Evolutionary conservation across 2,113 vertebrate species (phyloP).

Genomic region (Opisthocomus hoazin): DNA sequence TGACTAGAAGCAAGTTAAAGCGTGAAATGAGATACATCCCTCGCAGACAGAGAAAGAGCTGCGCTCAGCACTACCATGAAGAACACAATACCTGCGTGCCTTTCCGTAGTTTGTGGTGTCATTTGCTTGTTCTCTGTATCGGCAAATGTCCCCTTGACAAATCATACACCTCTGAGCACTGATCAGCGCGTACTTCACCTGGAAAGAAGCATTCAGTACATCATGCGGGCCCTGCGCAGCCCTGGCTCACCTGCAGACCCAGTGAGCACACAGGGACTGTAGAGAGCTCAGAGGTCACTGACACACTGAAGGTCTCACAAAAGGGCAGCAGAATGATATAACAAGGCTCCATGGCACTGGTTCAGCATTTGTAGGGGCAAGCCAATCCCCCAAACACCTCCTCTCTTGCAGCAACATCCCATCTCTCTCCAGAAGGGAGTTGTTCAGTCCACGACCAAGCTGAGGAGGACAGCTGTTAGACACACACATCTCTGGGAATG

Average conservation of each 20-base stretch:
- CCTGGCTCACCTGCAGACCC: background rate
- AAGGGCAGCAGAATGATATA: background rate
- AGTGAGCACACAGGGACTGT: background rate
- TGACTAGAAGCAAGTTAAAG: background rate
- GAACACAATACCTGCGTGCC: constrained; percentile 86
- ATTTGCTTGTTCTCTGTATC: constrained; percentile 94
- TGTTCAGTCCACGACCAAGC: background rate
- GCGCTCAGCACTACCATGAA: background rate
- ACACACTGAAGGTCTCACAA: background rate
- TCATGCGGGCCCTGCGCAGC: background rate
- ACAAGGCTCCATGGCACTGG: background rate
- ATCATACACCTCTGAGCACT: constrained; percentile 98
- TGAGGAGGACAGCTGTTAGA: background rate
- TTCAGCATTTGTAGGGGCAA: background rate
- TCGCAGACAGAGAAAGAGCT: background rate
- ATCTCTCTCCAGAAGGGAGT: background rate
- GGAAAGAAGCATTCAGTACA: constrained; percentile 8
- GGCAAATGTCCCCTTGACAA: constrained; percentile 94
- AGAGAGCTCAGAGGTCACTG: background rate
- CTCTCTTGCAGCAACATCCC: background rate
- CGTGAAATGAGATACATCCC: background rate
- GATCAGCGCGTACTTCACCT: constrained; percentile 98
- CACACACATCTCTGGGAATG: background rate
- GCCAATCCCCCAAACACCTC: background rate
- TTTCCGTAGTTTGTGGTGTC: constrained; percentile 96